These are phyloP conservation scores for Ictidomys tridecemlineatus DNA, from an alignment of 2,113 vertebrate genomes.

Conservation along the genomic window DNA sequence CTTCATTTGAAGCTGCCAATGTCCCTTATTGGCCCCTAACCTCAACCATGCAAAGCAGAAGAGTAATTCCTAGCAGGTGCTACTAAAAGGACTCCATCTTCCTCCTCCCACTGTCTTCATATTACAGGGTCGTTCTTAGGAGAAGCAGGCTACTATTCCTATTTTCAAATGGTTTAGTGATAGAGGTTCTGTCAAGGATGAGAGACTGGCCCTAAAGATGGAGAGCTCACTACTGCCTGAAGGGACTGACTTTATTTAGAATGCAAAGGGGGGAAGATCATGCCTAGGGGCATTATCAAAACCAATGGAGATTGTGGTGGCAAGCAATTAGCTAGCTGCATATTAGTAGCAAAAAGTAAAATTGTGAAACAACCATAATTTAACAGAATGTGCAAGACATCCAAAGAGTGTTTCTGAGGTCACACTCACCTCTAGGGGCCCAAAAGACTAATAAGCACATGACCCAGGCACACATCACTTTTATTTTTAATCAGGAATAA, in stretches of 20 bases:
- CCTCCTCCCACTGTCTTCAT: neutral
- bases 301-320: neutral
- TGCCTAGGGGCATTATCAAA: neutral
- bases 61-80: neutral
- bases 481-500: neutral
- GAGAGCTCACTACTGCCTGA: neutral
- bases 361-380: neutral
- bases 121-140: neutral
- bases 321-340: neutral
- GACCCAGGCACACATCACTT: neutral
- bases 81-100: neutral
- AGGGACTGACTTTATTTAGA: neutral
- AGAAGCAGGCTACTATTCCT: neutral
- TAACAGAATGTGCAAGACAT: neutral
- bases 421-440: neutral
- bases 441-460: neutral
- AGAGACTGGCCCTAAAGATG: neutral
- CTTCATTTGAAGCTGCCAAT: neutral
- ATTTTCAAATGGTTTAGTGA: neutral
- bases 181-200: neutral
- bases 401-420: neutral
- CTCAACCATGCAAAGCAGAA: fast-evolving
- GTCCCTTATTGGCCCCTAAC: neutral
- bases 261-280: neutral
- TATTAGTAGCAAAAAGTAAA: neutral